Conservation (phyloP, 35 echinoderm and acorn worm species). For the Strongylocentrotus purpuratus region DNA sequence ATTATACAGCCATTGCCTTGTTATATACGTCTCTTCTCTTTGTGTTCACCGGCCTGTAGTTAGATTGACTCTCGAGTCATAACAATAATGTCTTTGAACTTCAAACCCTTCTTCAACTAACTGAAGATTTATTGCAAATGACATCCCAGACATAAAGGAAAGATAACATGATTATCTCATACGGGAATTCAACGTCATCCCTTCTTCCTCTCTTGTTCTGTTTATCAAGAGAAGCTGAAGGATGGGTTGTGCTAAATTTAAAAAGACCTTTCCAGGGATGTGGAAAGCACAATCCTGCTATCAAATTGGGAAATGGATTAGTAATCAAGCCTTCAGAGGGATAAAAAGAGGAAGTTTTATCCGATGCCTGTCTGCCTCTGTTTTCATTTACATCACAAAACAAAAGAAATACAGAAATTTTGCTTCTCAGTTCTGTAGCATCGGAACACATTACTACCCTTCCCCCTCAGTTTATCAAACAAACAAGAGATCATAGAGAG, state of each 20-base stretch:
- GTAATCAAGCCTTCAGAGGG: not conserved
- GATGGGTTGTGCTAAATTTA: not conserved
- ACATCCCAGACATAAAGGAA: not conserved
- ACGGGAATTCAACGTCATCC: not conserved
- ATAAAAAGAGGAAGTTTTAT: not conserved
- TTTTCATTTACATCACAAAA: not conserved
- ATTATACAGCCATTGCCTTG: not conserved
- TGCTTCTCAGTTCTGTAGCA: no score
- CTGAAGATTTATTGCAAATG: not conserved
- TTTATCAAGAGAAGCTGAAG: not conserved
- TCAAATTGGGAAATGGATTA: constrained; percentile 4
- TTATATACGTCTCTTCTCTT: not conserved
- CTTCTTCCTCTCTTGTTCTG: not conserved
- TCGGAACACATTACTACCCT: no score
- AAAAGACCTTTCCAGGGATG: not conserved
- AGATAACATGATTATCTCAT: not conserved
- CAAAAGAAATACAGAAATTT: not conserved
- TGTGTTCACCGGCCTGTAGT: not conserved
- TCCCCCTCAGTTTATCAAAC: no score
- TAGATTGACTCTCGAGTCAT: not conserved
- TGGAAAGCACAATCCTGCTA: not conserved
- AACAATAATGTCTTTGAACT: not conserved
- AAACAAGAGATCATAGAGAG: no score
- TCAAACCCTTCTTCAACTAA: not conserved
- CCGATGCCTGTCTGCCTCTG: not conserved